phyloP scores from a whole-genome alignment of 2,113 vertebrate genomes.

The Dasypus novemcinctus region DNA sequence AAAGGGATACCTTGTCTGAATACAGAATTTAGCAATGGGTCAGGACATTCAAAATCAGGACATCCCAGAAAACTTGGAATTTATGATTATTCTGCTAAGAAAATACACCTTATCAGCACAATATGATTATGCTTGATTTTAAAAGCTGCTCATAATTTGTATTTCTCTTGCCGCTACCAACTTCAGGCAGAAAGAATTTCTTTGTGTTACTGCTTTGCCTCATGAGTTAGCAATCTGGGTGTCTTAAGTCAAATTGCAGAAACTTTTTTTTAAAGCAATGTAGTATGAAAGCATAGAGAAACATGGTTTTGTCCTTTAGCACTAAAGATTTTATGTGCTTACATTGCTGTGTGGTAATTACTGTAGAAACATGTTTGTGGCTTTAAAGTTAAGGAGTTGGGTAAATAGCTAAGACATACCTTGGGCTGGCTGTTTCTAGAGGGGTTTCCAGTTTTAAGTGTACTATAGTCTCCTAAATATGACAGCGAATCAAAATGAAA shows the following conservation, averaged over 20 bases:
- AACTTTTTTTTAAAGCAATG: conserved; percentile 32
- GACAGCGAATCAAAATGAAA: not conserved
- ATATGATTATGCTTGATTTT: not conserved
- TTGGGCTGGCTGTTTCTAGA: not conserved
- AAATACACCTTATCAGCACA: not conserved
- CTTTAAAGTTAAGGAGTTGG: not conserved
- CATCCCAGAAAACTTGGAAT: not conserved
- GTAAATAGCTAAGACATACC: not conserved
- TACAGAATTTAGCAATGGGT: not conserved
- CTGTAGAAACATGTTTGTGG: not conserved
- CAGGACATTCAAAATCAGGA: not conserved
- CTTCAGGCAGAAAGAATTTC: conserved; percentile 33
- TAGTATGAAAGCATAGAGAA: not conserved
- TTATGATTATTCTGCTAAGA: not conserved
- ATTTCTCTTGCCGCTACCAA: conserved; percentile 15
- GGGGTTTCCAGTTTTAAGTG: conserved; percentile 3
- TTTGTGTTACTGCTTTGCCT: not conserved
- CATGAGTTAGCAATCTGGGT: not conserved
- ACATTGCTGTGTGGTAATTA: not conserved
- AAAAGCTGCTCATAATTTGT: not conserved
- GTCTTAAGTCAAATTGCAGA: conserved; percentile 2
- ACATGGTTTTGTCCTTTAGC: not conserved
- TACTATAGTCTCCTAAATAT: not conserved
- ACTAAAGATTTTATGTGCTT: not conserved
- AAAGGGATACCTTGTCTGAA: not conserved